A percentile compares a stretch with the other conserved stretches of the same genome.
phyloP scores from a whole-genome alignment of 2,888 invertebrate species.

The Pammene fasciana region DNA sequence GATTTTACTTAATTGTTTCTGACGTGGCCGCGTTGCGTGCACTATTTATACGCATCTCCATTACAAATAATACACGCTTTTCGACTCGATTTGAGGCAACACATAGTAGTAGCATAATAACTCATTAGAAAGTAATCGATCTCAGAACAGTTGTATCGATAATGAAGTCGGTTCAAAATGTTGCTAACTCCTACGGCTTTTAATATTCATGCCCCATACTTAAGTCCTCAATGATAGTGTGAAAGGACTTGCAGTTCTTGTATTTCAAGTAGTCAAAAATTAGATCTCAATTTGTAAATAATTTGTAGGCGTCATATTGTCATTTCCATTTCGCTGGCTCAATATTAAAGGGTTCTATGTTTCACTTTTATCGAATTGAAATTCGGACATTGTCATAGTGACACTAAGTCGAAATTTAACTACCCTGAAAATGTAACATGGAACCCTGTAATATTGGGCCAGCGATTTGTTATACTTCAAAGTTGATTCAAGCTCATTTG shows the following conservation, averaged over 20 bases:
- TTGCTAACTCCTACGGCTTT: constrained; percentile 67
- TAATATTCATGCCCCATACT: constrained; percentile 20
- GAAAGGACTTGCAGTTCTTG: constrained; percentile 45
- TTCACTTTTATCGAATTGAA: too few relatives aligned
- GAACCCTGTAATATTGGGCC: too few relatives aligned
- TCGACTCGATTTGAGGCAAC: constrained; percentile 50
- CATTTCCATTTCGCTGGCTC: too few relatives aligned
- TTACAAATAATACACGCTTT: constrained; percentile 60
- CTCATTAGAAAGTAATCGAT: constrained; percentile 68
- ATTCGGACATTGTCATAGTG: too few relatives aligned
- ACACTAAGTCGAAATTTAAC: too few relatives aligned
- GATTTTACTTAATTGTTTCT: constrained; percentile 21
- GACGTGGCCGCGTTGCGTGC: constrained; percentile 23
- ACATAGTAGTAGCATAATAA: constrained; percentile 62
- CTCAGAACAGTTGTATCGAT: constrained; percentile 63
- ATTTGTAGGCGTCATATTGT: constrained; percentile 44
- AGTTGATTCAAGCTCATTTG: constrained; percentile 64
- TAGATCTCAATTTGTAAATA: constrained; percentile 60
- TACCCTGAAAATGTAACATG: too few relatives aligned
- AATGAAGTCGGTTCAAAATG: constrained; percentile 56
- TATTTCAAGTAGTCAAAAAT: constrained; percentile 47
- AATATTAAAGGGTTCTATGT: too few relatives aligned
- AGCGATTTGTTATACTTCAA: constrained; percentile 26
- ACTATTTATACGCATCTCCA: constrained; percentile 43
- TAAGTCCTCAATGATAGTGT: constrained; percentile 29